phyloP scores from a whole-genome alignment of 2,797 vertebrate species.

The Lemur catta region DNA sequence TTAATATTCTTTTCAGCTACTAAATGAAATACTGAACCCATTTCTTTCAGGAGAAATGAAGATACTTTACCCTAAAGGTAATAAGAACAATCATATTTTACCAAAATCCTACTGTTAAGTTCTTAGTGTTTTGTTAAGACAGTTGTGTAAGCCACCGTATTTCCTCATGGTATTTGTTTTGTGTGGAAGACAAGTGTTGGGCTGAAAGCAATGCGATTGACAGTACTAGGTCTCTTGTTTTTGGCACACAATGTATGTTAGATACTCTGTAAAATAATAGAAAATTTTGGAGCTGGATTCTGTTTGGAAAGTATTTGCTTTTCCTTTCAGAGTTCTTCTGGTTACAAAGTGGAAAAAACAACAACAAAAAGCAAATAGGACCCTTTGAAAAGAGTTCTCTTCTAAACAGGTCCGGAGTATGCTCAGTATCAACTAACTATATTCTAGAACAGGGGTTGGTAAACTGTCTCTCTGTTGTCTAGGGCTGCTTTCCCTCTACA shows the following conservation, averaged over 20 bases:
- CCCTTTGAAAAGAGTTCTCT: not conserved
- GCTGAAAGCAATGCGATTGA: slow-evolving; percentile 15
- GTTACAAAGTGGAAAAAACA: not conserved
- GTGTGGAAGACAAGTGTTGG: slow-evolving; percentile 43
- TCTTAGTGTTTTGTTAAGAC: slow-evolving; percentile 48
- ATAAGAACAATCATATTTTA: not conserved
- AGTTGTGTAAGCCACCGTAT: not conserved
- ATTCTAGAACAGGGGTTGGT: not conserved
- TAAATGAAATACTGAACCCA: not conserved
- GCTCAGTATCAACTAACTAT: not conserved
- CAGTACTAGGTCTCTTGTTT: slow-evolving; percentile 15
- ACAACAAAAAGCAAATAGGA: not conserved
- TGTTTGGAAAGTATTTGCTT: not conserved
- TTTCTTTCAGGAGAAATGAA: slow-evolving; percentile 54
- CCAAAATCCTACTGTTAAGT: not conserved
- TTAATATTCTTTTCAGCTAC: not conserved
- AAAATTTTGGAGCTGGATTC: not conserved
- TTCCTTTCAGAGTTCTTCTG: not conserved
- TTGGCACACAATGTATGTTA: not conserved
- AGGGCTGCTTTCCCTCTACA: not conserved
- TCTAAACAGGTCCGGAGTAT: not conserved
- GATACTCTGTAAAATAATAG: not conserved
- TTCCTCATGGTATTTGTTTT: slow-evolving; percentile 61
- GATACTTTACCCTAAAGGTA: not conserved
- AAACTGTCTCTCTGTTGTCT: not conserved